Percentiles rank a stretch among this genome's conserved stretches.
Evolutionary conservation across 2,797 vertebrate species (phyloP).

Genomic region (Eulemur mongoz): DNA sequence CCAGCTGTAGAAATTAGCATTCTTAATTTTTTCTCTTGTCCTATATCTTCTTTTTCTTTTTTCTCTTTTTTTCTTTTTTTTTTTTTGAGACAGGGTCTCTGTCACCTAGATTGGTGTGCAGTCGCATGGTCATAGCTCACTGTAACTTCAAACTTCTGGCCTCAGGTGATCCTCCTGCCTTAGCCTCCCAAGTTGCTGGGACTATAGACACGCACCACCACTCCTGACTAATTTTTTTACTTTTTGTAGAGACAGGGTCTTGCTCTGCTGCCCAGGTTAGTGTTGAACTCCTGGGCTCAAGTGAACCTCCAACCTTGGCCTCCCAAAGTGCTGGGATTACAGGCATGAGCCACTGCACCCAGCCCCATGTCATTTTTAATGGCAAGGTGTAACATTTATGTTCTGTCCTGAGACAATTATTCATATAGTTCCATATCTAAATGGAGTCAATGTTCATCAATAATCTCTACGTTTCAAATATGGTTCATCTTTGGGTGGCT

Average conservation of each 20-base stretch:
- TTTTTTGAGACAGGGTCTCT: neutral
- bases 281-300: neutral
- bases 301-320: neutral
- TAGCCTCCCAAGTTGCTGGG: too few relatives aligned
- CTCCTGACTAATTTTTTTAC: too few relatives aligned
- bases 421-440: neutral
- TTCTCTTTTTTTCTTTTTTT: neutral
- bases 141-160: too few relatives aligned
- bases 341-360: fast-evolving
- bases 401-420: neutral
- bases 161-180: too few relatives aligned
- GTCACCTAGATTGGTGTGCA: too few relatives aligned
- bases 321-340: neutral
- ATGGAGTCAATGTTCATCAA: neutral
- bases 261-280: neutral
- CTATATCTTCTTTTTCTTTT: neutral
- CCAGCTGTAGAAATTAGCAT: neutral
- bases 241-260: neutral
- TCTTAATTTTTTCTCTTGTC: neutral
- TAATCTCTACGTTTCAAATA: neutral
- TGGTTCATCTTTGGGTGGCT: neutral
- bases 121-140: too few relatives aligned
- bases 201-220: too few relatives aligned
- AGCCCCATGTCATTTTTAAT: neutral
- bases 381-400: neutral